These are phyloP conservation scores for Gymnocypris eckloni DNA, from an alignment of 2,797 vertebrate genomes.

Conservation along the genomic window DNA sequence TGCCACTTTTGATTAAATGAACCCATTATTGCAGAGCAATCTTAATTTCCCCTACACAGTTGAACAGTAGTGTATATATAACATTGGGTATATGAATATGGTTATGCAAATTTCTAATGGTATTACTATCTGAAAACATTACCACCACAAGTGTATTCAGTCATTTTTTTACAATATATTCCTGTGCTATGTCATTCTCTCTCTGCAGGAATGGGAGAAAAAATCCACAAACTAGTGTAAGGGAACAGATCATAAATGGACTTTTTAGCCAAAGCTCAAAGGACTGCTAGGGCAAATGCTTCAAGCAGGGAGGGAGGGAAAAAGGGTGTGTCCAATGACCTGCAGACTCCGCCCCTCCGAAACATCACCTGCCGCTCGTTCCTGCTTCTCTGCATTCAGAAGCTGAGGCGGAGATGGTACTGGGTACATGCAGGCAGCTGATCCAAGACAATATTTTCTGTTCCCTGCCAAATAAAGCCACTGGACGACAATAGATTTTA, in stretches of 20 bases:
- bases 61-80: not conserved
- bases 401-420: conserved; percentile 47
- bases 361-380: conserved; percentile 10
- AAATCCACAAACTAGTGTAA: conserved; percentile 76
- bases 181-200: not conserved
- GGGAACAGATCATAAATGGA: conserved; percentile 10
- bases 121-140: not conserved
- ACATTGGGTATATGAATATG: not conserved
- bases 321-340: conserved; percentile 26
- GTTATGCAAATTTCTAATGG: not conserved
- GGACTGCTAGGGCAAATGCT: conserved; percentile 42
- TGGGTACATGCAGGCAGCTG: conserved; percentile 63
- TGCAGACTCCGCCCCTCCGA: conserved; percentile 36
- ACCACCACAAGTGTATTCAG: not conserved
- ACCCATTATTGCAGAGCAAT: not conserved
- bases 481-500: conserved; percentile 66
- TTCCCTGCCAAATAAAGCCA: conserved; percentile 61
- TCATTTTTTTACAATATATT: not conserved
- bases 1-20: not conserved
- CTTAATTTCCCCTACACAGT: not conserved
- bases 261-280: conserved; percentile 36
- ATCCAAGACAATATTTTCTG: conserved; percentile 56
- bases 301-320: conserved; percentile 24
- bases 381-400: conserved; percentile 46
- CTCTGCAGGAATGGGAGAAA: conserved; percentile 94